Base-by-base conservation (phyloP, 2,113 vertebrate genomes). In the Myotis lucifugus region DNA sequence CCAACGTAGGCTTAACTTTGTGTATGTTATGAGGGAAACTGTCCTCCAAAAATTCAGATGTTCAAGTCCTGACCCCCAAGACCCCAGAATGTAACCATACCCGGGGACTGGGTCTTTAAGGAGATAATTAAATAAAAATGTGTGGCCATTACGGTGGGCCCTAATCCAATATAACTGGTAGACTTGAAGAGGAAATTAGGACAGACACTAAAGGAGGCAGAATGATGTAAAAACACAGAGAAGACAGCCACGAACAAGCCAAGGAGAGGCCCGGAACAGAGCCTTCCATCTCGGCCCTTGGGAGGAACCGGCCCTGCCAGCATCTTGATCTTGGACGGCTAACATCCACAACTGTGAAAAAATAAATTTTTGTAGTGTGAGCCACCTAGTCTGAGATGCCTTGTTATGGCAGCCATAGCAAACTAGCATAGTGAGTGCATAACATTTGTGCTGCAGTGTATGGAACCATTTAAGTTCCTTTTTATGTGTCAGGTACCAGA, bases 401-500 rank as follows among this genome's bases (percentile, higher is more conserved):
- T 67, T 23, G 1, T 40, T 19, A 83, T 18, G 29, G 34, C 14
- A 87, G 42, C 7, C 21, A 15, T 52, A n/a, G 21, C 32, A 48
- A 87, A 72, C 12, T 18, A 27, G 59, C 32, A 8, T 6, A 34
- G 46, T 23, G 2, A 46, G 4, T 42, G 7, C 97, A 91, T 85
- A 76, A 89, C 92, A 85, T 97, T 97, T 97, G 97, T 59, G 76
- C 52, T 54, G 52, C 88, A 82, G 92, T 91, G 90, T 90, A 88
- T 96, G 96, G 95, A 98, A 78, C 85, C 96, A 95, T 95, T 96
- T 96, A 96, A 91, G 94, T 96, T 97, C 97, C 85, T 59, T 96
- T 97, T 97, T 94, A 97, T 96, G 90, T 88, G 88, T 93, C 97
- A 92, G 94, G 94, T 97, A 97, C 98, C 88, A 97, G 95, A 97